Evolutionary conservation across 2,797 vertebrate genomes (phyloP).

Genomic region (Spheniscus humboldti): DNA sequence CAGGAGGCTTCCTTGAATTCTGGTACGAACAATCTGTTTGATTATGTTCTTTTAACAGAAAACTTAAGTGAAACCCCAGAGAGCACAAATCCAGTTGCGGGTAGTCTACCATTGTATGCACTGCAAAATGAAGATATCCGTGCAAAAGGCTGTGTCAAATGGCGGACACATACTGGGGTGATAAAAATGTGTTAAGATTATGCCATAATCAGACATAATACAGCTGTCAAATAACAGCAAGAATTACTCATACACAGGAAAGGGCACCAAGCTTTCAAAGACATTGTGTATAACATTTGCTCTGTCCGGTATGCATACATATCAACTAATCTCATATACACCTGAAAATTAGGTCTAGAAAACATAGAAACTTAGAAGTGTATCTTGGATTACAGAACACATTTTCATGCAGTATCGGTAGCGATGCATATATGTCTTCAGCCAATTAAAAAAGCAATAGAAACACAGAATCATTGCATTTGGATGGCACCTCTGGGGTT

Average conservation of each 20-base stretch:
- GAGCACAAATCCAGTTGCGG: neutral
- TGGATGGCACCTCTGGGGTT: neutral
- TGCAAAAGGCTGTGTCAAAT: neutral
- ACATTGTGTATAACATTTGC: neutral
- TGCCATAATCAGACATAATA: neutral
- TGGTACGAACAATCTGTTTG: neutral
- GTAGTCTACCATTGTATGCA: neutral
- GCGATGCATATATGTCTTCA: neutral
- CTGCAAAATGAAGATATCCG: constrained; percentile 3
- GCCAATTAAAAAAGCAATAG: neutral
- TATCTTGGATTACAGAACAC: neutral
- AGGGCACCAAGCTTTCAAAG: neutral
- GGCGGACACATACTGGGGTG: neutral
- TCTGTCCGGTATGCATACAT: neutral
- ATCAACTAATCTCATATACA: neutral
- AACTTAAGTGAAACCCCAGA: neutral
- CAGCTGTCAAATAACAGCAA: constrained; percentile 9
- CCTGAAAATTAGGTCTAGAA: neutral
- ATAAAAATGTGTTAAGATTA: constrained; percentile 22
- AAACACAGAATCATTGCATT: neutral
- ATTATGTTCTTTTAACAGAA: neutral
- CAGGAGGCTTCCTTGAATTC: neutral
- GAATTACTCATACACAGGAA: neutral
- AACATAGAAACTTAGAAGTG: neutral
- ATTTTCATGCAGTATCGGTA: neutral